phyloP scores from a whole-genome alignment of 2,888 invertebrate genomes.

The Tipula vernalis region DNA sequence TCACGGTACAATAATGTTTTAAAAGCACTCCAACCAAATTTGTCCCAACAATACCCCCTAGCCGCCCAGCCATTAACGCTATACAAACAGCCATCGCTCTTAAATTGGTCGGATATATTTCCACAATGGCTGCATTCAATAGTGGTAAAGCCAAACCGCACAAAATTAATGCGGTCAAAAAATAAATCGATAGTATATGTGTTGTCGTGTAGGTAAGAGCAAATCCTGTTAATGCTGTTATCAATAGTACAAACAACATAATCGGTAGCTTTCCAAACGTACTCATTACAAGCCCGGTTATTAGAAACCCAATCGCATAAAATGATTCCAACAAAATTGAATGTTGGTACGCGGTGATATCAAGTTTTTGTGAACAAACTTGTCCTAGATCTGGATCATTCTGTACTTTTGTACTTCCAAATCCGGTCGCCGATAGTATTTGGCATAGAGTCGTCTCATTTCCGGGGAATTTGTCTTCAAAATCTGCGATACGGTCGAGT shows the following conservation, averaged over 20 bases:
- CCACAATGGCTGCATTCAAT: constrained; percentile 28
- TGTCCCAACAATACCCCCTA: constrained; percentile 38
- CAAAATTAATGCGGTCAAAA: constrained; percentile 23
- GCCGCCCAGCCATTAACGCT: constrained; percentile 39
- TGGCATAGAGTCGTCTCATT: constrained; percentile 26
- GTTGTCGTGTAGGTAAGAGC: constrained; percentile 20
- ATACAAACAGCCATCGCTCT: constrained; percentile 41
- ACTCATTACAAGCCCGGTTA: constrained; percentile 26
- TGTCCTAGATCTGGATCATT: neutral
- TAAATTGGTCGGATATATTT: constrained; percentile 29
- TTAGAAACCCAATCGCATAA: constrained; percentile 25
- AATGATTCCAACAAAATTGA: constrained; percentile 24
- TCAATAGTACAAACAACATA: constrained; percentile 22
- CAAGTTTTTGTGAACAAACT: constrained; percentile 23
- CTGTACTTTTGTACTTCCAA: constrained; percentile 12
- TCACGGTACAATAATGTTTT: constrained; percentile 35
- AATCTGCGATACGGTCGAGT: constrained; percentile 26
- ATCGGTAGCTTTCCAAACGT: constrained; percentile 24
- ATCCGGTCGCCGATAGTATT: constrained; percentile 20
- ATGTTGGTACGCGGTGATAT: constrained; percentile 25
- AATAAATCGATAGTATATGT: constrained; percentile 24
- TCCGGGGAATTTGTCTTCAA: constrained; percentile 22
- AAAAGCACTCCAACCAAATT: constrained; percentile 36
- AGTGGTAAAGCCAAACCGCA: constrained; percentile 27
- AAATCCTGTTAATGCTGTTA: constrained; percentile 23